Percentiles rank a stretch among this genome's conserved stretches.
These are phyloP conservation scores for Mirounga angustirostris DNA, from an alignment of 2,113 vertebrate species.

Conservation along the genomic window DNA sequence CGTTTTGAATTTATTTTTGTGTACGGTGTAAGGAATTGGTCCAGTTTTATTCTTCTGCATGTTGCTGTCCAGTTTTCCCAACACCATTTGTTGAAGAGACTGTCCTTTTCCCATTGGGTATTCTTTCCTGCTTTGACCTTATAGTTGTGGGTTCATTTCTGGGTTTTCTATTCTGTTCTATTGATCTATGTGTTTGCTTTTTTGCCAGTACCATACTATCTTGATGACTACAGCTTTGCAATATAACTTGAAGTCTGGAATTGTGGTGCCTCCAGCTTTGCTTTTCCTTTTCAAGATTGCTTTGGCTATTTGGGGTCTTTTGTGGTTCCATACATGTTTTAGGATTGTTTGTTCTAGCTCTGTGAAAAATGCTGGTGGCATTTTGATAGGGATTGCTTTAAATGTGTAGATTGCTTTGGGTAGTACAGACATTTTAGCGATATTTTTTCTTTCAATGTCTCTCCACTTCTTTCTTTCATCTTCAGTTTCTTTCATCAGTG, in stretches of 20 bases:
- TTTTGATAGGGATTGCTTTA: background rate
- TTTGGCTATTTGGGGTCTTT: background rate
- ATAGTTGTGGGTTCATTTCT: too few species aligned
- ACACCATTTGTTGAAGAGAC: background rate
- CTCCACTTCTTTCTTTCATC: background rate
- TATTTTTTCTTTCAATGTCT: background rate
- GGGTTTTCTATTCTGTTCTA: background rate
- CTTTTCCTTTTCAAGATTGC: background rate
- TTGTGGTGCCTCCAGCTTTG: background rate
- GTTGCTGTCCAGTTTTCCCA: background rate
- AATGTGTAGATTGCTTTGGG: background rate
- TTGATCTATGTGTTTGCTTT: background rate
- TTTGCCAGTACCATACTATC: background rate
- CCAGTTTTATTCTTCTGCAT: background rate
- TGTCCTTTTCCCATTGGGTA: background rate
- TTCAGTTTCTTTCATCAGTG: background rate
- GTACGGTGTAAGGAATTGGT: background rate
- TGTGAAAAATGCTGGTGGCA: background rate
- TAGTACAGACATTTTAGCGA: background rate
- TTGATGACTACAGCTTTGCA: background rate
- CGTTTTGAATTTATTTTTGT: background rate
- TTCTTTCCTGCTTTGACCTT: background rate
- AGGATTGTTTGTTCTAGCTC: background rate
- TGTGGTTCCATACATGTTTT: background rate
- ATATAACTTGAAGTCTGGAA: background rate